phyloP scores from a whole-genome alignment of 2,888 invertebrate genomes.

The Fragum whitleyi region DNA sequence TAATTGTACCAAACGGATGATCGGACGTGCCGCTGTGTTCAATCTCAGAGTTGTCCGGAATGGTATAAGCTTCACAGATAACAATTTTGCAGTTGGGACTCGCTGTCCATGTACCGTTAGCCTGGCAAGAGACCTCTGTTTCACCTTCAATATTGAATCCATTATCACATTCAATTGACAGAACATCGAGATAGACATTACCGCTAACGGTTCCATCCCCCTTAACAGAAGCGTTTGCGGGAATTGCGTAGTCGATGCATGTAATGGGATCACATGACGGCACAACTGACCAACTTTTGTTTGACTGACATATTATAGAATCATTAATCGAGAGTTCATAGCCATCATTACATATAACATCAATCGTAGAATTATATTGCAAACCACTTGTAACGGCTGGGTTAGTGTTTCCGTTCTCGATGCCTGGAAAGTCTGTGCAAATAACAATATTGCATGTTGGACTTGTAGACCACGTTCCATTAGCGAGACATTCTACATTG shows the following conservation, averaged over 20 bases:
- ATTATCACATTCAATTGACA: not conserved
- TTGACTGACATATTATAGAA: conserved; percentile 7
- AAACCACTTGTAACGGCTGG: not conserved
- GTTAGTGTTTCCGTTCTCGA: not conserved
- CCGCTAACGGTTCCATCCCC: not conserved
- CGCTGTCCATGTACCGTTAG: not conserved
- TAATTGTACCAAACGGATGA: not conserved
- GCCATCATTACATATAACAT: conserved; percentile 3
- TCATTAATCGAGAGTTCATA: not conserved
- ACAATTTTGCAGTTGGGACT: not conserved
- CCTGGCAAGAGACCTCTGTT: not conserved
- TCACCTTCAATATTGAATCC: not conserved
- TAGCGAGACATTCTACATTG: not conserved
- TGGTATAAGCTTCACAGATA: not conserved
- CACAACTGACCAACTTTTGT: conserved; percentile 9
- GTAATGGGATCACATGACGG: conserved; percentile 20
- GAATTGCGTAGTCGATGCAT: conserved; percentile 3
- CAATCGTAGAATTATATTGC: not conserved
- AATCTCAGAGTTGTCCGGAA: not conserved
- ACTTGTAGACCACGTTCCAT: not conserved
- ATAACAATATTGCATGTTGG: conserved; percentile 2
- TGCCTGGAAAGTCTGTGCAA: not conserved
- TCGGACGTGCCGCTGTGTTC: not conserved
- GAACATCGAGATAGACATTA: not conserved
- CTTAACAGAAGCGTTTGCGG: not conserved